Percentiles rank a stretch among this genome's conserved stretches.
phyloP scores from a whole-genome alignment of 2,113 vertebrate genomes.

The Etheostoma spectabile region DNA sequence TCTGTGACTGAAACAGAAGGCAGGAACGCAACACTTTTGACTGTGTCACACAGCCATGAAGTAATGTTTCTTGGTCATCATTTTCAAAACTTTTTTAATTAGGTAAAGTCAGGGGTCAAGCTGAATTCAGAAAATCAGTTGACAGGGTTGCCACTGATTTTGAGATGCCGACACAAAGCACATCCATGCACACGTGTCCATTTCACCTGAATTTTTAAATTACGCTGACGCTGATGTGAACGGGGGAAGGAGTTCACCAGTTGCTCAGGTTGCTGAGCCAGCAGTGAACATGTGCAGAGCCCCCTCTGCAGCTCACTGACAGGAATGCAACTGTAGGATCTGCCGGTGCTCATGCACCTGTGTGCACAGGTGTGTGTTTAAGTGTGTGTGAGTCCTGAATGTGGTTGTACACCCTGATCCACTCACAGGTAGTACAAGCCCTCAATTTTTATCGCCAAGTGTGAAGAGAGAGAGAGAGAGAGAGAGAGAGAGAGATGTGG shows the following conservation, averaged over 20 bases:
- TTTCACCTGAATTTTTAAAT: background rate
- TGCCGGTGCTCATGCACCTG: background rate
- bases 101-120: background rate
- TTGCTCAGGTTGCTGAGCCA: conserved; percentile 54
- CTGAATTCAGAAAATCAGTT: background rate
- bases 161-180: background rate
- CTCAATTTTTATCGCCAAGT: conserved; percentile 37
- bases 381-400: background rate
- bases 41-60: background rate
- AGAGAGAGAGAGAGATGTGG: no score
- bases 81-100: background rate
- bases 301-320: conserved; percentile 71
- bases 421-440: conserved; percentile 48
- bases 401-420: conserved; percentile 69
- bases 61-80: background rate
- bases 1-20: background rate
- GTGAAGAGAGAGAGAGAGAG: no score
- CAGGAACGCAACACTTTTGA: background rate
- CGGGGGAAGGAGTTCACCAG: background rate
- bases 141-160: conserved; percentile 1
- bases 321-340: conserved; percentile 27
- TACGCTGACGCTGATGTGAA: conserved; percentile 5
- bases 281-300: conserved; percentile 59
- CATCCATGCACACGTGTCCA: background rate
- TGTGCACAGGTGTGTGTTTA: background rate